Base-by-base conservation (phyloP, 2,797 vertebrate genomes). In the Acrossocheilus fasciatus region DNA sequence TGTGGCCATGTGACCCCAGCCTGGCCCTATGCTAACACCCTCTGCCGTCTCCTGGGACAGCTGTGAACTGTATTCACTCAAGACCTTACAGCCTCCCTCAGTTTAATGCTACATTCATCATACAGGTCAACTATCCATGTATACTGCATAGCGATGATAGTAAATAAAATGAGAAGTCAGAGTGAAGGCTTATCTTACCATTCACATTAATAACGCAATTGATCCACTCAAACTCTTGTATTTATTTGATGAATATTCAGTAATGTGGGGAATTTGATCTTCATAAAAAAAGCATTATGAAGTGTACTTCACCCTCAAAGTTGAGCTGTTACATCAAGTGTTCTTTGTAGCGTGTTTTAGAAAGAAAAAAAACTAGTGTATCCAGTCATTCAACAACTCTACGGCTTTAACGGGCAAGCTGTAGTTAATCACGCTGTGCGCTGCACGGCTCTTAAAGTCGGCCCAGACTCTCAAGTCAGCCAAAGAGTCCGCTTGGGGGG, bases 381-480 rank as follows among this genome's bases (percentile, higher is more conserved):
- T 70, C 74, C 74, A 82, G 26, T 26, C 73, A 72, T 82, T 62
- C 43, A 66, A 20, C 50, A 50, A 50, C 52, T 26, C 79, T 73
- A 12, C 34, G 52, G 20, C 79, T 73, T 43, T 75, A 64, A 79
- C 68, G 78, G 64, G 47, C 54, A 70, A 62, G 54, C 30, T 79
- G 50, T 41, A 30, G 83, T 87, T 87, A 80, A 75, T 87, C 86
- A 85, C 20, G 39, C 80, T 39, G 81, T 20, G 50, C 62, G 18
- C 52, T 23, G 81, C 57, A 82, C 20, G 30, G 50, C 79, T 86
- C 59, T 83, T 83, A 50, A 45, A 82, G 43, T 73, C 62, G 36
- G 54, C 66, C 66, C 34, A 81, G 57, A 84, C 82, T 81, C 76
- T 75, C n/a, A 50, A 85, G 86, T 68, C 59, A 30, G 79, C 57